A percentile compares a stretch with the other conserved stretches of the same genome.
These are phyloP conservation scores for Psylliodes chrysocephalus DNA, from an alignment of 2,888 invertebrate genomes.

Conservation along the genomic window DNA sequence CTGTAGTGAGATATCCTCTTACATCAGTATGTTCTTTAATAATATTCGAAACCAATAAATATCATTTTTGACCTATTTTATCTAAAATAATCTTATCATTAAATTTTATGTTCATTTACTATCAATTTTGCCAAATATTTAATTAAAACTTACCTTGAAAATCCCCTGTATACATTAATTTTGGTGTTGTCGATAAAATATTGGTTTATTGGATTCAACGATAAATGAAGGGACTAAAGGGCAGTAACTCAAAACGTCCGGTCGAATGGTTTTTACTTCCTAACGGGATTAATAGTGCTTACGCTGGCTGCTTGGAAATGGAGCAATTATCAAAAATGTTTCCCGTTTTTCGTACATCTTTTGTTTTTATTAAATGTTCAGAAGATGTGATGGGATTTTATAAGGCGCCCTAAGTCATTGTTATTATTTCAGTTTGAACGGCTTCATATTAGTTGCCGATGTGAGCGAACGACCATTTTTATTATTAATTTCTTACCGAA, in stretches of 20 bases:
- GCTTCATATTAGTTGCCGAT: slow-evolving; percentile 8
- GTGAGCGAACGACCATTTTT: too few species aligned
- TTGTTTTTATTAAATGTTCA: slow-evolving; percentile 50
- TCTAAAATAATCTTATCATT: too few species aligned
- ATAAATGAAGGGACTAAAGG: slow-evolving; percentile 35
- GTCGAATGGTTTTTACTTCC: slow-evolving; percentile 54
- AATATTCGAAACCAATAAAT: too few species aligned
- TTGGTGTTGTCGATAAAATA: slow-evolving; percentile 15
- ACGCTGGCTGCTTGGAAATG: slow-evolving; percentile 54
- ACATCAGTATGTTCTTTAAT: too few species aligned
- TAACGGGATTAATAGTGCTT: slow-evolving; percentile 57
- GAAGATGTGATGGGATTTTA: slow-evolving; percentile 47
- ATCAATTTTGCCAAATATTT: too few species aligned
- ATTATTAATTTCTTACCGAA: too few species aligned
- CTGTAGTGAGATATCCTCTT: too few species aligned
- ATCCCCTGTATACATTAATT: slow-evolving; percentile 23
- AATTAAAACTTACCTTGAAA: too few species aligned
- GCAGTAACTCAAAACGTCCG: slow-evolving; percentile 54
- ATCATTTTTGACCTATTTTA: too few species aligned
- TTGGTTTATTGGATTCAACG: slow-evolving; percentile 22
- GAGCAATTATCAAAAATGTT: slow-evolving; percentile 56
- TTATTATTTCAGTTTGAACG: slow-evolving; percentile 42
- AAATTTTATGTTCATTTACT: too few species aligned
- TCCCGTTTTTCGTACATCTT: slow-evolving; percentile 29
- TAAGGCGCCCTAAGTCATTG: slow-evolving; percentile 48